Base-by-base conservation (phyloP, 2,113 vertebrate genomes). In the Noctilio leporinus region DNA sequence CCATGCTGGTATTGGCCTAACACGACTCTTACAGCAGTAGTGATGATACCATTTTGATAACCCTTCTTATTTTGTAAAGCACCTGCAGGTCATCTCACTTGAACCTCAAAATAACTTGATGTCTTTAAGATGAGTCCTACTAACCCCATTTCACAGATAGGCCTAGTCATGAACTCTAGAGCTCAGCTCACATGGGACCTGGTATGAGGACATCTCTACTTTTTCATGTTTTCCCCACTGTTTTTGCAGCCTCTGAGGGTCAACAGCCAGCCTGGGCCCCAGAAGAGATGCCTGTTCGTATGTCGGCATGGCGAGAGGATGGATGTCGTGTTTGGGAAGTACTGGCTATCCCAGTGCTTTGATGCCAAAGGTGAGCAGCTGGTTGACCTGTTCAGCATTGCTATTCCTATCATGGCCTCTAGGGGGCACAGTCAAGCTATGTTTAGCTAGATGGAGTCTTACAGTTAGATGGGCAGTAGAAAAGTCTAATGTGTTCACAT, bases 251-350 rank as follows among this genome's bases (percentile, higher is more conserved):
- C 99, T 17, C 98, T 99, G 85, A 98, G 98, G 95, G 97, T 99
- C 6, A 98, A 96, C 93, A 98, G 98, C 96, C 99, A 99, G 89
- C 95, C 98, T 0, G 98, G 98, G 7, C 96, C 98, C 35, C 99
- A 99, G 70, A 99, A 99, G 96, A 99, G 99, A 96, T 99, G 99
- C 91, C 98, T 99, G 85, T 99, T 99, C 59, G 99, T 99, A 35
- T 99, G 99, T 97, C 99, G 99, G 81, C 99, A 99, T 0, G 99
- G 99, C 0, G 99, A 99, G 95, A 99, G 99, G 98, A 99, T 99
- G 99, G 99, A 99, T 0, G 99, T 99, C 2, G 99, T 99, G 19
- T 99, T 99, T 95, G 99, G 99, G 81, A 99, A 99, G 98, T 99
- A 99, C 97, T 99, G 99, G 99, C 96, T 99, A 12, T 98, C 99